Conservation (phyloP, 1,140 invertebrate species). For the Wiebesia pumilae region DNA sequence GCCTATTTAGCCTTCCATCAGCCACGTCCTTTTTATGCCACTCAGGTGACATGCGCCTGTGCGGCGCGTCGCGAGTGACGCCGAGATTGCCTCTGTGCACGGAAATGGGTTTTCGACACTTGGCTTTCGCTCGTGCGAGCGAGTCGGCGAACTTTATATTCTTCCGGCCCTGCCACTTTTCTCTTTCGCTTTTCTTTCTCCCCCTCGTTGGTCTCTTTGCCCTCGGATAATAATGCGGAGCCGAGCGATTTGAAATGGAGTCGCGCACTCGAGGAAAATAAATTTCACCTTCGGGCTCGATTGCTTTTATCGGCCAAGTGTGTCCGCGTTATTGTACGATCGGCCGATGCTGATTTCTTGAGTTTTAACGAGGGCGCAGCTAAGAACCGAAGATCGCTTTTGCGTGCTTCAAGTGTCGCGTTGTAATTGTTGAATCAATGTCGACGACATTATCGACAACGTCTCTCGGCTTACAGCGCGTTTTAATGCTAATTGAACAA, state of each 20-base stretch:
- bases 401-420: neutral
- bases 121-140: neutral
- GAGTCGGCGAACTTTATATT: constrained; percentile 17
- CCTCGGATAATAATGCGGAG: neutral
- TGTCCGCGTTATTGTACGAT: neutral
- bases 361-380: neutral
- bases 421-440: no score
- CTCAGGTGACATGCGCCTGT: constrained; percentile 60
- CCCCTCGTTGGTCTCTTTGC: neutral
- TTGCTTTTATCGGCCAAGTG: neutral
- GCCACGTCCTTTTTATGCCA: constrained; percentile 64
- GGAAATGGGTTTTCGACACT: constrained; percentile 61
- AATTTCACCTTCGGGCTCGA: neutral
- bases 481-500: no score
- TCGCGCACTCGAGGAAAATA: neutral
- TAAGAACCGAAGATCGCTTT: neutral
- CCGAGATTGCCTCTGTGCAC: constrained; percentile 30
- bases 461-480: no score
- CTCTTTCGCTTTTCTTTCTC: neutral
- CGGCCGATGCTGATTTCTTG: neutral
- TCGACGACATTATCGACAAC: no score
- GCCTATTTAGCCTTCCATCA: constrained; percentile 69
- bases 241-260: constrained; percentile 24
- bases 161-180: neutral
- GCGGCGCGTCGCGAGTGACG: neutral